Evolutionary conservation across 2,888 invertebrate species (phyloP).

Genomic region (Cremastinae sp.): DNA sequence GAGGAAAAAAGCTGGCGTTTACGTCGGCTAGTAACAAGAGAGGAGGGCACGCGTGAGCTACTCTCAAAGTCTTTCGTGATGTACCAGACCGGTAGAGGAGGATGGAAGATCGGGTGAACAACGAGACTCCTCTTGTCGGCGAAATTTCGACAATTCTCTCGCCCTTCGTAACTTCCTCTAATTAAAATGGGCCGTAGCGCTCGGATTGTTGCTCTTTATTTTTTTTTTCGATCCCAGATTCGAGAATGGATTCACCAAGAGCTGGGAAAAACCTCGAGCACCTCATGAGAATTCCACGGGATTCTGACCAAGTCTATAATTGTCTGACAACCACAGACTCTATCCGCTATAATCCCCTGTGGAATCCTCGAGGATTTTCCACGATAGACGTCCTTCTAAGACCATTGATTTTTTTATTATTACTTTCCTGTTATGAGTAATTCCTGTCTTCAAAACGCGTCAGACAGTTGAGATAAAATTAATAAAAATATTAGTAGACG

Average conservation of each 20-base stretch:
- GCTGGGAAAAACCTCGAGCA: constrained; percentile 31
- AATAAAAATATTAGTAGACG: too few species aligned
- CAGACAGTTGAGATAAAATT: too few species aligned
- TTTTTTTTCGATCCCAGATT: constrained; percentile 52
- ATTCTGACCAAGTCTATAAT: constrained; percentile 30
- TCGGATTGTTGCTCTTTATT: constrained; percentile 71
- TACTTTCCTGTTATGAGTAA: background rate
- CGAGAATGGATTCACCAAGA: constrained; percentile 23
- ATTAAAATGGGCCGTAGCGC: constrained; percentile 74
- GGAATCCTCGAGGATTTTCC: constrained; percentile 11
- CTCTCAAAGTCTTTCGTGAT: constrained; percentile 42
- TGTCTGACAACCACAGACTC: constrained; percentile 41
- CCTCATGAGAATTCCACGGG: background rate
- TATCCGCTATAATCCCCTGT: constrained; percentile 35
- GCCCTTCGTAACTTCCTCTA: constrained; percentile 77
- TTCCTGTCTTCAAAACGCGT: too few species aligned
- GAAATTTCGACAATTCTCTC: constrained; percentile 70
- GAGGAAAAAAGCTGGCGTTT: constrained; percentile 45
- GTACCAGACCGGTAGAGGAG: constrained; percentile 28
- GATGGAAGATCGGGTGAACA: constrained; percentile 30
- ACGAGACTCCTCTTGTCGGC: constrained; percentile 39
- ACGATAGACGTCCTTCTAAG: background rate
- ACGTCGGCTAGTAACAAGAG: constrained; percentile 29
- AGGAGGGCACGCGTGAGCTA: constrained; percentile 58
- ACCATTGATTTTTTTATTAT: constrained; percentile 4